These are phyloP conservation scores for Nyleta sp. DNA, from an alignment of 2,888 invertebrate genomes.

Conservation along the genomic window DNA sequence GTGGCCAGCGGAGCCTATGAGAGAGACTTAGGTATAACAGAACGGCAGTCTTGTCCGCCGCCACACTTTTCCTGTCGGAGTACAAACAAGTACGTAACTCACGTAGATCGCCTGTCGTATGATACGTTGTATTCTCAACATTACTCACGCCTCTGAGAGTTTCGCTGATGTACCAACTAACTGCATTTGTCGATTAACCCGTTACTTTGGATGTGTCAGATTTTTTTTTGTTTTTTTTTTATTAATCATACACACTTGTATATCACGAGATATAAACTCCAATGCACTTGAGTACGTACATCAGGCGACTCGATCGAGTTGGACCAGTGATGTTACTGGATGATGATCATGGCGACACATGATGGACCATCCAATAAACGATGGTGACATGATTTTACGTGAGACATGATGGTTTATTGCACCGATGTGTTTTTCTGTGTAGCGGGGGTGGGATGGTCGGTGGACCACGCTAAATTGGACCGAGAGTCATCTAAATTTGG, in stretches of 20 bases:
- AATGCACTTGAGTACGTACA: constrained; percentile 70
- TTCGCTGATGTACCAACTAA: constrained; percentile 63
- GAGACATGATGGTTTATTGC: constrained; percentile 75
- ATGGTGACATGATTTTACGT: constrained; percentile 70
- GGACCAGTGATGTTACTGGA: constrained; percentile 71
- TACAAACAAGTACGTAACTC: constrained; percentile 86
- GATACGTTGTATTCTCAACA: constrained; percentile 78
- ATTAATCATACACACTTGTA: constrained; percentile 26
- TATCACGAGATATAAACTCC: constrained; percentile 10
- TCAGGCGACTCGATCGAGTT: constrained; percentile 65
- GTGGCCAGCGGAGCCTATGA: constrained; percentile 89
- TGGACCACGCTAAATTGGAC: constrained; percentile 45
- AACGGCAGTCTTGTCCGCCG: constrained; percentile 84
- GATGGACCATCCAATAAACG: constrained; percentile 63
- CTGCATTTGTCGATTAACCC: constrained; percentile 61
- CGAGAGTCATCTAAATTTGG: constrained; percentile 33
- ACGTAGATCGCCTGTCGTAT: constrained; percentile 79
- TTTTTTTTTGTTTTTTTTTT: background rate
- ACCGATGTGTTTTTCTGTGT: constrained; percentile 79
- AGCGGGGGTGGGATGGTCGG: constrained; percentile 76
- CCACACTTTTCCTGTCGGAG: constrained; percentile 85
- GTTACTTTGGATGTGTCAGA: constrained; percentile 33
- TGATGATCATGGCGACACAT: constrained; percentile 73
- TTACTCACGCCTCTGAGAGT: constrained; percentile 72
- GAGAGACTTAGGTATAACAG: constrained; percentile 90